Evolutionary conservation across 2,113 vertebrate genomes (phyloP), one percentile per base, ranked within the genome.

Genomic region (Perccottus glenii): DNA sequence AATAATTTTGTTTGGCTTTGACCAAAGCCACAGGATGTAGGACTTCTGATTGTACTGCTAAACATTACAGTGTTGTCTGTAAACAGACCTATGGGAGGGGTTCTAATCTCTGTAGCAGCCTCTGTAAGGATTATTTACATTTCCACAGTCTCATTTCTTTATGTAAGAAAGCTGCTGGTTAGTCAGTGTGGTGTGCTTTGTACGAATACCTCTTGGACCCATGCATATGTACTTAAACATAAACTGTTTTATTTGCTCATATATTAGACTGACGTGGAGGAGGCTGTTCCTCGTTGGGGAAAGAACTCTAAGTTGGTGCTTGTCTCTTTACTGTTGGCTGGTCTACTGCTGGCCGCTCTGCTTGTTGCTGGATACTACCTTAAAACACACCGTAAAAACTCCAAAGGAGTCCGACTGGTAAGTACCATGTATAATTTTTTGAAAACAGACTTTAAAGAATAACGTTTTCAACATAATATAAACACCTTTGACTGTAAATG

Each of bases 321-420:
- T 83, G 95, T 96, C 2, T 93, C 95, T 5, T n/a, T 99, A 87
- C 91, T 99, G 46, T 92, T 95, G 9, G 75, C 92, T 0, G 97
- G 97, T 3, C 72, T 96, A 60, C 12, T 96, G 83, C 85, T 97
- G 84, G 96, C 96, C 0, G 81, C 89, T 53, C 81, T 97, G 85
- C 93, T 96, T 27, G 82, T 93, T 33, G 93, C 89, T 0, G 94
- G 90, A 0, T 96, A 96, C 47, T 92, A 94, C 86, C 84, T 96
- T 81, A 95, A 95, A 91, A 93, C 79, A 64, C 92, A 94, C 56
- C 91, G 87, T 67, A 95, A 93, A 90, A 95, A 89, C 80, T 93
- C 96, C 4, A 90, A 93, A 55, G 94, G 95, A 38, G 84, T 96
- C 77, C 85, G 94, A 85, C 95, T 99, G 95, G 97, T 99, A 77